Percentiles rank a stretch among this genome's conserved stretches.
phyloP scores from a whole-genome alignment of 1,140 invertebrate genomes.

The Andrena cerasifolii region DNA sequence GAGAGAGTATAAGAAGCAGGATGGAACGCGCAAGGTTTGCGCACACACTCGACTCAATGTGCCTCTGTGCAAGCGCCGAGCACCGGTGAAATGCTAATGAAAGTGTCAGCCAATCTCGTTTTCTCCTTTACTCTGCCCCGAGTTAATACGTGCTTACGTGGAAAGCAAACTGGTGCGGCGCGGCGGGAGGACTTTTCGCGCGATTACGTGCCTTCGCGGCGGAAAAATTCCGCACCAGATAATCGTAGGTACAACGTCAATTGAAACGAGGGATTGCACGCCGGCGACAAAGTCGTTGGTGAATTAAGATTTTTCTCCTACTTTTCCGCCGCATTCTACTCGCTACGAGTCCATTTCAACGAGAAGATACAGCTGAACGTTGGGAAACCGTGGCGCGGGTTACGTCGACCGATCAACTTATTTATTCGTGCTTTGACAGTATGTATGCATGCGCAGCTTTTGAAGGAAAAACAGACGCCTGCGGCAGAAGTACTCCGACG shows the following conservation, averaged over 20 bases:
- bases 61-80: not conserved
- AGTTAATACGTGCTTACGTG: not conserved
- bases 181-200: not conserved
- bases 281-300: too few relatives aligned
- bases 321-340: too few relatives aligned
- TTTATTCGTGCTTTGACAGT: too few relatives aligned
- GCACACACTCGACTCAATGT: not conserved
- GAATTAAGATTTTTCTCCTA: too few relatives aligned
- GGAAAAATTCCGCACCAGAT: not conserved
- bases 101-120: not conserved
- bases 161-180: too few relatives aligned
- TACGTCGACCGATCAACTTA: too few relatives aligned
- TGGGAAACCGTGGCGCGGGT: too few relatives aligned
- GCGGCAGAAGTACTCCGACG: not conserved
- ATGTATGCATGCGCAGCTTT: not conserved
- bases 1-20: not conserved
- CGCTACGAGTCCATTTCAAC: too few relatives aligned
- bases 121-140: not conserved
- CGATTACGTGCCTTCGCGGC: not conserved
- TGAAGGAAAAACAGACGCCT: not conserved
- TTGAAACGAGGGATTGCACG: not conserved
- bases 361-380: too few relatives aligned
- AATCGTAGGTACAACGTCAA: not conserved
- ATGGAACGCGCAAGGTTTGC: not conserved
- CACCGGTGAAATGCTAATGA: not conserved